These are phyloP conservation scores for Anthonomus grandis DNA, from an alignment of 1,140 invertebrate genomes.

Conservation along the genomic window DNA sequence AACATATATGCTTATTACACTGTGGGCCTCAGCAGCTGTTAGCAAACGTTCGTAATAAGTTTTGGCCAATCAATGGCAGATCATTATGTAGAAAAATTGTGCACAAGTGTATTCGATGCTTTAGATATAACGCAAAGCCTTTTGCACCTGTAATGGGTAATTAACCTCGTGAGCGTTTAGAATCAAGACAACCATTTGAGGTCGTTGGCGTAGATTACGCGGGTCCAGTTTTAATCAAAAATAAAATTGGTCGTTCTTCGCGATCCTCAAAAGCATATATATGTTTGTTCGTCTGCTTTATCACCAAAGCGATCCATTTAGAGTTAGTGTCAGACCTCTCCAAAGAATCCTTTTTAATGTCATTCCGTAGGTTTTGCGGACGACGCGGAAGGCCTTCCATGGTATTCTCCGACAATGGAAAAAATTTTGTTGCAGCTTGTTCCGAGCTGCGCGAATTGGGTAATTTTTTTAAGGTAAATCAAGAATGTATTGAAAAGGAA, in stretches of 20 bases:
- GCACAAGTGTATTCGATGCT: too few species aligned
- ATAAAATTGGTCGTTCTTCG: neutral
- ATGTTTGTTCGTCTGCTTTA: conserved; percentile 10
- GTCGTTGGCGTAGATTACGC: neutral
- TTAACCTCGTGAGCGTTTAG: neutral
- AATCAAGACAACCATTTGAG: neutral
- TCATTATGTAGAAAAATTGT: too few species aligned
- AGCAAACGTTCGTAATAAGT: too few species aligned
- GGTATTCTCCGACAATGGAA: conserved; percentile 26
- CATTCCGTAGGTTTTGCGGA: conserved; percentile 1
- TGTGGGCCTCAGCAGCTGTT: too few species aligned
- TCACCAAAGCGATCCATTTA: conserved; percentile 5
- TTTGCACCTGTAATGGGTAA: neutral
- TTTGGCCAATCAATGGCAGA: too few species aligned
- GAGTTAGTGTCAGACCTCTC: neutral
- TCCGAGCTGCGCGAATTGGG: conserved; percentile 8
- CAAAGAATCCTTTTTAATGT: neutral
- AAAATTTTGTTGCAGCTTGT: conserved; percentile 18
- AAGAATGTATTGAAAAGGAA: neutral
- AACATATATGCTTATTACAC: too few species aligned
- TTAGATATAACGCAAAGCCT: too few species aligned
- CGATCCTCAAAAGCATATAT: conserved; percentile 2
- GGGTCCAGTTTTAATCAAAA: conserved; percentile 4
- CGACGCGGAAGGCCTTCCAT: conserved; percentile 1
- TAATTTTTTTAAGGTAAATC: neutral